These are phyloP conservation scores for Myoxocephalus aenaeus DNA, from an alignment of 2,797 vertebrate genomes.

Conservation along the genomic window DNA sequence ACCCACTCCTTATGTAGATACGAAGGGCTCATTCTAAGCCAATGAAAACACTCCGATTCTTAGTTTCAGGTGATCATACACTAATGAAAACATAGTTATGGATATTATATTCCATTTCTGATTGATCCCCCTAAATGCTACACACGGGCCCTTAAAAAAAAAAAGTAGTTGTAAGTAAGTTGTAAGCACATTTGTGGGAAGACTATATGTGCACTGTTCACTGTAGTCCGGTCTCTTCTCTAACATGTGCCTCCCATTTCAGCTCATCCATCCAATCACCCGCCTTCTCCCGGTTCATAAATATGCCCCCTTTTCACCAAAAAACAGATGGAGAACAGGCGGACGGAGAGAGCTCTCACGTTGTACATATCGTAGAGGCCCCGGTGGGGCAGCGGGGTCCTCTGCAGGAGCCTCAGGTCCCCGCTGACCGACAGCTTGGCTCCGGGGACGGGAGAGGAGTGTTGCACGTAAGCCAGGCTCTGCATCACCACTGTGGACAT, in stretches of 20 bases:
- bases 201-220: neutral
- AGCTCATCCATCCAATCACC: neutral
- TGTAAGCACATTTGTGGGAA: neutral
- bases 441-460: slow-evolving; percentile 89
- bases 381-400: slow-evolving; percentile 85
- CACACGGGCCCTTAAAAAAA: no score
- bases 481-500: slow-evolving; percentile 96
- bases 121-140: no score
- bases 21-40: no score
- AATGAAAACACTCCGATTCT: no score
- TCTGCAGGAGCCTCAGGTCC: slow-evolving; percentile 92
- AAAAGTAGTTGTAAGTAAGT: no score
- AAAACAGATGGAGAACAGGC: neutral
- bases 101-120: no score
- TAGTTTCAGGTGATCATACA: no score
- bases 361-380: slow-evolving; percentile 91
- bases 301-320: neutral
- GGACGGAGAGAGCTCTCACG: slow-evolving; percentile 77
- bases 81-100: no score
- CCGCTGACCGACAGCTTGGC: slow-evolving; percentile 89
- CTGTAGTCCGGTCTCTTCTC: neutral
- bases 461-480: slow-evolving; percentile 91
- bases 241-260: neutral
- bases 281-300: neutral
- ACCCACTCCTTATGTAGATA: no score